Conservation (phyloP, 1,140 invertebrate genomes). For the Drosophila arizonae region DNA sequence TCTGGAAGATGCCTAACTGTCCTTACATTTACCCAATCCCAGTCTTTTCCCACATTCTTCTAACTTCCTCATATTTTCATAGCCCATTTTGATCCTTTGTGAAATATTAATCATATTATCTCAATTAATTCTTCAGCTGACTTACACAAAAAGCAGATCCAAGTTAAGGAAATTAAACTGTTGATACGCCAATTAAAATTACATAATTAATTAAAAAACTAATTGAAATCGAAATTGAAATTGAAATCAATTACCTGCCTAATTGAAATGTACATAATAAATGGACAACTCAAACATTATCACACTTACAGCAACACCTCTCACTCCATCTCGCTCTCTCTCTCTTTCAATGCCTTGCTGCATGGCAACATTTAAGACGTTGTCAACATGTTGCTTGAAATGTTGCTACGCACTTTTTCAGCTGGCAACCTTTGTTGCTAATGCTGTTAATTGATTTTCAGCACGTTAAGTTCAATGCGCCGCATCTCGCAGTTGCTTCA, state of each 20-base stretch:
- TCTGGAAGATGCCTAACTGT: too few relatives aligned
- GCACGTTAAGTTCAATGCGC: constrained; percentile 59
- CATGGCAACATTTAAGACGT: neutral
- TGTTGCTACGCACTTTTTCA: constrained; percentile 36
- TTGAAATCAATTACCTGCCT: neutral
- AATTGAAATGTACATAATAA: constrained; percentile 6
- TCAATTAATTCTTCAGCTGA: too few relatives aligned
- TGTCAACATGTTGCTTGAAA: constrained; percentile 23
- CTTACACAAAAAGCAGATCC: too few relatives aligned
- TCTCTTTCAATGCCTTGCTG: too few relatives aligned
- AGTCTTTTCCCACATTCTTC: too few relatives aligned
- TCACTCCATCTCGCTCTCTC: neutral
- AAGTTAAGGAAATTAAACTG: too few relatives aligned
- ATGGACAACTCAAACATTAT: neutral
- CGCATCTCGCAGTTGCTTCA: constrained; percentile 9
- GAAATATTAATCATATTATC: too few relatives aligned
- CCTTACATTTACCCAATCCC: too few relatives aligned
- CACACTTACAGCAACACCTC: neutral
- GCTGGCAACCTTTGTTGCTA: constrained; percentile 18
- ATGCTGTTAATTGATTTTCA: constrained; percentile 3
- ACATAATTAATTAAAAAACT: neutral
- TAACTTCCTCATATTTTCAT: too few relatives aligned
- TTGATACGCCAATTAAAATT: constrained; percentile 2
- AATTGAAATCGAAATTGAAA: neutral
- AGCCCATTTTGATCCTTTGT: too few relatives aligned